Evolutionary conservation across 1,140 invertebrate species (phyloP), one percentile per base, ranked within the genome.

Genomic region (Octopus sinensis): DNA sequence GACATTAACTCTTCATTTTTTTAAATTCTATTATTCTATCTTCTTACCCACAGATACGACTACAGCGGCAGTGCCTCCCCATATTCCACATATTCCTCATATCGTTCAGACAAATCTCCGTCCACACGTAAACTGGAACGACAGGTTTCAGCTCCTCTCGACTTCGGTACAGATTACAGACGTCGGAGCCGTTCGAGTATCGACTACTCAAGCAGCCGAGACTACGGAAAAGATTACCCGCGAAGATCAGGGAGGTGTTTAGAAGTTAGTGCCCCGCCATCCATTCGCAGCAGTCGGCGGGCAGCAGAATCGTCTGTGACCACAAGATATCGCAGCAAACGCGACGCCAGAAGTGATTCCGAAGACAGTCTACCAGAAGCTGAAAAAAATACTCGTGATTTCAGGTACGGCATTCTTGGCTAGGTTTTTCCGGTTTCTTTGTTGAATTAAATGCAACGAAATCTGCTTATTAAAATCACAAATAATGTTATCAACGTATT

Each of bases 281-380:
- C 43, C 81, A 85, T 54, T 68, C 85, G 54, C 71, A 85, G n/a
- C 76, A 80, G n/a, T 77, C 78, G 56, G 80, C 80, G 43, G 78
- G 78, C 6, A 80, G 82, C 79, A 53, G 81, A 81, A 43, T 81
- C 82, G 43, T 79, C 79, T 62, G 80, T 83, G 71, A 83, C 83
- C 80, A 79, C 80, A 17, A 78, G 51, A 10, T 81, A 82, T 54
- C 76, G 54, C 79, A 78, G 54, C 73, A 82, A 83, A 62, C 68
- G 80, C 10, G 84, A 83, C 0, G 78, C 83, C 12, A 85, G 85
- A 5, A 81, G 82, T 80, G 88, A 88, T 78, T 85, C 86, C 3
- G 86, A 87, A 76, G 87, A 88, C 76, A 89, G 88, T 84, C 85
- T 86, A 5, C 88, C 88, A 0, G 88, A 89, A 77, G 88, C 87